These are phyloP conservation scores for Aplysina aerophoba DNA, from an alignment of 37 sponge, comb jelly and placozoan species.

Conservation along the genomic window DNA sequence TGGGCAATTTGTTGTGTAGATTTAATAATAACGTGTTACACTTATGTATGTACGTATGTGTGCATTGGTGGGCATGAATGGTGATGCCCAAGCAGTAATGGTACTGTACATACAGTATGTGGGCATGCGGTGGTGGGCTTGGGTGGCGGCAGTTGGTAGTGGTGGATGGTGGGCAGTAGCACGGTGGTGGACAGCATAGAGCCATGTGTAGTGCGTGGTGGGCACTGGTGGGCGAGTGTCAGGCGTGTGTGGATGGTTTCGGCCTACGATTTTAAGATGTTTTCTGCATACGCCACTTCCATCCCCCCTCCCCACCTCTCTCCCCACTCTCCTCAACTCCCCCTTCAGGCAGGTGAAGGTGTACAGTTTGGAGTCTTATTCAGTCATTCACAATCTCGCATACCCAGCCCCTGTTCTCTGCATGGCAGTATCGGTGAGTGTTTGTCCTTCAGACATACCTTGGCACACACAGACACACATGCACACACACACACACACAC, in stretches of 20 bases:
- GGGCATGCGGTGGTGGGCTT: too few relatives aligned
- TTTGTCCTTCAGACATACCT: background rate
- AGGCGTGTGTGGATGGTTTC: background rate
- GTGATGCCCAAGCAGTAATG: too few relatives aligned
- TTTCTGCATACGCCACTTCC: too few relatives aligned
- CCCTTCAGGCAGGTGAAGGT: conserved; percentile 82
- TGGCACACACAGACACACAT: conserved; percentile 36
- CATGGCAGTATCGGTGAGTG: conserved; percentile 71
- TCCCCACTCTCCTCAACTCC: too few relatives aligned
- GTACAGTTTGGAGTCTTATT: conserved; percentile 86
- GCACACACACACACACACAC: conserved; percentile 42
- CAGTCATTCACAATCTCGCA: conserved; percentile 53
- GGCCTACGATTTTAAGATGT: background rate
- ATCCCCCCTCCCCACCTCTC: too few relatives aligned
- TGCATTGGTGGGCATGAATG: background rate
- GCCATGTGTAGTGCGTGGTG: too few relatives aligned
- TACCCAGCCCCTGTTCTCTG: conserved; percentile 13
- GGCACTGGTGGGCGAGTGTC: background rate
- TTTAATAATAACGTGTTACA: background rate
- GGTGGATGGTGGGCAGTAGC: background rate
- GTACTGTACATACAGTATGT: too few relatives aligned
- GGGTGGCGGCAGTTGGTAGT: background rate
- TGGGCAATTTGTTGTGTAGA: background rate
- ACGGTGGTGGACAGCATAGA: too few relatives aligned
- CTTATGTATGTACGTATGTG: background rate